Evolutionary conservation across 2,888 invertebrate genomes (phyloP), one percentile per base, ranked within the genome.

Genomic region (Minunthozetes semirufus): DNA sequence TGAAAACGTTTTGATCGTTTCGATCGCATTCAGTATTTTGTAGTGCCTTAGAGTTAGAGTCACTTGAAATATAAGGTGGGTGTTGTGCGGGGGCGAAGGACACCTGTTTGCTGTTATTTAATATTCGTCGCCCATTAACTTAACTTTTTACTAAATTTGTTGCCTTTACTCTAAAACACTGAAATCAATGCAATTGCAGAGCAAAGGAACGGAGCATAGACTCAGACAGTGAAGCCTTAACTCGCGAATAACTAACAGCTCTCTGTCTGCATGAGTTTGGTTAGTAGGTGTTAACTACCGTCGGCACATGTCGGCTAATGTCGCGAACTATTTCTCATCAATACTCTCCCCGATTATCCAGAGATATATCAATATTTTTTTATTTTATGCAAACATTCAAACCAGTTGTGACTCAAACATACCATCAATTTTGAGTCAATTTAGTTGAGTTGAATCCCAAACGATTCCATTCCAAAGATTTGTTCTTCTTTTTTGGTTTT

Each of bases 271-370:
- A 38, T 63, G n/a, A 29, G 63, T 63, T 59, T 63, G 63, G 63
- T 33, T 63, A 63, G 63, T 63, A 63, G 63, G 63, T 63, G 63
- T 63, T 63, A 63, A 63, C 63, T 63, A 63, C 63, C 63, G 63
- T 63, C 63, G 63, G 63, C 63, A 22, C 53, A 27, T 61, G 61
- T 61, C 61, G 25, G 29, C 61, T 19, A 17, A 63, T 63, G 63
- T 63, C 63, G 63, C 63, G 13, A 63, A 63, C n/a, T 27, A 27
- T 33, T 9, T 25, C 22, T 22, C 25, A 56, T 42, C 42, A 42
- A 42, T 56, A 56, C 56, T 22, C 19, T 56, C 56, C 25, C 56
- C 56, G 56, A 42, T 42, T 42, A 42, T 42, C 42, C 42, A 56
- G 25, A 25, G 13, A 13, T 22, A 22, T 22, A 56, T 25, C 56